Base-by-base conservation (phyloP, 2,888 invertebrate genomes). In the Dasysyrphus albostriatus region DNA sequence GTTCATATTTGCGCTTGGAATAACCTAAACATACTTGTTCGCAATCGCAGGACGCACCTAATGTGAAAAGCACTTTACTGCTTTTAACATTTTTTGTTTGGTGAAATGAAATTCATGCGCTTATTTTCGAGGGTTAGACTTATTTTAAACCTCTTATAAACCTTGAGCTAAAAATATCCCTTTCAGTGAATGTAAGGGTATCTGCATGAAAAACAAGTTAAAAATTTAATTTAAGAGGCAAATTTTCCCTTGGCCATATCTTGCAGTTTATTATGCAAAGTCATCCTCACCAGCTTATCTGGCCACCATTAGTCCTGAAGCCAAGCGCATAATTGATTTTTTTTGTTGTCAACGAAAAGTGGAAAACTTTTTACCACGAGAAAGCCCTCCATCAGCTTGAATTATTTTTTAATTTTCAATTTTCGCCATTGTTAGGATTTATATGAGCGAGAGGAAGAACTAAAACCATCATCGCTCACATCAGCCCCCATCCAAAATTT, bases 321-420 rank as follows among this genome's bases (percentile, higher is more conserved):
- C 61, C 75, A 65, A 75, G 81, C 69, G 63, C 56, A 63, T 82
- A 82, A 82, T 72, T 76, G 76, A 72, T 69, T 81, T 75, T 65
- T 37, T 42, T 47, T 67, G 24, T 51, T 37, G 24, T 29, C 14
- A 69, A 24, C 39, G 24, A n/a, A 54, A 37, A 37, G 39, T 47
- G 39, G 63, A 75, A 44, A 75, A 74, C 42, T 76, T 72, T 56
- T 39, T 5, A 51, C 61, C 44, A 79, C 32, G 32, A 54, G 44
- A 65, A 56, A 32, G 34, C 47, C 65, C 65, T 76, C 24, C 56
- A n/a, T 44, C 51, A 54, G 47, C 3, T 47, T 37, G 47, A 47
- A 39, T 79, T 58, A 63, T 51, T 56, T 34, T 39, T 54, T 51
- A 56, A 72, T 73, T 79, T 34, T 63, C 39, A 54, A 69, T 67